Conservation (phyloP, 2,797 vertebrate genomes). For the Gymnodraco acuticeps region DNA sequence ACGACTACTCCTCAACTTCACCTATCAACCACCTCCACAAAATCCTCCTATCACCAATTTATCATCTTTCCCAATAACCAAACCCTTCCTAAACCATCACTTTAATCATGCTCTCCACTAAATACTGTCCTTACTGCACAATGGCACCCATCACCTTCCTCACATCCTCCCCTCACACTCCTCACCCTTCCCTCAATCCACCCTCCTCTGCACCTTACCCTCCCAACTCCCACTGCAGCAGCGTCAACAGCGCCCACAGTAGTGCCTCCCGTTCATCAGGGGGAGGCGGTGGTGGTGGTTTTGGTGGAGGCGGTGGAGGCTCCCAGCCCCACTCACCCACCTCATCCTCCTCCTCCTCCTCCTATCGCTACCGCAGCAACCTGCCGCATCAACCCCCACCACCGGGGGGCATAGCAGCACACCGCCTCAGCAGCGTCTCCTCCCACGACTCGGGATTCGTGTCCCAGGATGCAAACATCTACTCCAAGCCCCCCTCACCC, state of each 20-base stretch:
- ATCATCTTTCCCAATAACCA: not conserved
- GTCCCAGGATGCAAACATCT: slow-evolving; percentile 94
- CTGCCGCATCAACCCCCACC: slow-evolving; percentile 89
- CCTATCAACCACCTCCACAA: slow-evolving; percentile 18
- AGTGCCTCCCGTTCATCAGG: slow-evolving; percentile 90
- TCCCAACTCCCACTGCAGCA: slow-evolving; percentile 82
- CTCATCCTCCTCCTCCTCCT: slow-evolving; percentile 90
- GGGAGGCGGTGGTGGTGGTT: slow-evolving; percentile 70
- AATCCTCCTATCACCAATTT: slow-evolving; percentile 1
- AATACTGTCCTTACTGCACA: slow-evolving; percentile 25
- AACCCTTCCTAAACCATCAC: not conserved
- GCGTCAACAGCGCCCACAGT: slow-evolving; percentile 93
- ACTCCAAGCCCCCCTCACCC: slow-evolving; percentile 98
- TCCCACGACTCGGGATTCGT: slow-evolving; percentile 98
- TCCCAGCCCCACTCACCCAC: slow-evolving; percentile 93
- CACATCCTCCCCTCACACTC: slow-evolving; percentile 9
- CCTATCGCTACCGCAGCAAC: slow-evolving; percentile 96
- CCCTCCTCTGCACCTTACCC: slow-evolving; percentile 27
- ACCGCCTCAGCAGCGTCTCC: slow-evolving; percentile 96
- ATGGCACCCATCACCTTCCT: slow-evolving; percentile 14
- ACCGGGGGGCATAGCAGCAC: slow-evolving; percentile 81
- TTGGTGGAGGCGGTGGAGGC: slow-evolving; percentile 83
- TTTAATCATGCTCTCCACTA: slow-evolving; percentile 15
- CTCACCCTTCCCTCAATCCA: slow-evolving; percentile 53
- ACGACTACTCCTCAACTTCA: slow-evolving; percentile 29